Percentiles rank a stretch among this genome's conserved stretches.
Evolutionary conservation across 2,113 vertebrate genomes (phyloP).

Genomic region (Capra hircus): DNA sequence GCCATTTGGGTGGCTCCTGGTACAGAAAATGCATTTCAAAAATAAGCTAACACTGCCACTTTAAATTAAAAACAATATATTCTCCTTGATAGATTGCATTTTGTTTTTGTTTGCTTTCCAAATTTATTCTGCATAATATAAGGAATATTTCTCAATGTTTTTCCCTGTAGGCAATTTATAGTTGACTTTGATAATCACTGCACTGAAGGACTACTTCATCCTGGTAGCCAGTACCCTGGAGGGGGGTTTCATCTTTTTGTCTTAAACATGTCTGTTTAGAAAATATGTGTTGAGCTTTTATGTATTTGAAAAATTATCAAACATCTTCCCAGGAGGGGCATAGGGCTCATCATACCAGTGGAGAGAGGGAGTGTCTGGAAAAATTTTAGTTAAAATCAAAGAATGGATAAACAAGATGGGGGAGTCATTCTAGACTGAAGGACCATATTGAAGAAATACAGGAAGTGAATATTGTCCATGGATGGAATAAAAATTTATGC

Average conservation of each 20-base stretch:
- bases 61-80: not conserved
- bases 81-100: not conserved
- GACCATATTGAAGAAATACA: not conserved
- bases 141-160: not conserved
- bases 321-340: not conserved
- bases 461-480: not conserved
- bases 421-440: not conserved
- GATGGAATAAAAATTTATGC: not conserved
- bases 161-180: not conserved
- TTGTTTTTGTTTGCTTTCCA: not conserved
- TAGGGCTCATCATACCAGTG: fast-evolving
- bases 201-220: not conserved
- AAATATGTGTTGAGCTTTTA: not conserved
- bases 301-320: not conserved
- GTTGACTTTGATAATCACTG: not conserved
- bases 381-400: not conserved
- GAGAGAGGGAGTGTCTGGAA: not conserved
- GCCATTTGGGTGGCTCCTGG: not conserved
- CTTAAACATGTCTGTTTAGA: not conserved
- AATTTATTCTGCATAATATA: not conserved
- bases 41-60: not conserved
- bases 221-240: not conserved
- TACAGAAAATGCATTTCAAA: not conserved
- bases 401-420: not conserved
- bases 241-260: not conserved